These are phyloP conservation scores for Eumaeus atala DNA, from an alignment of 1,140 invertebrate genomes.

Conservation along the genomic window DNA sequence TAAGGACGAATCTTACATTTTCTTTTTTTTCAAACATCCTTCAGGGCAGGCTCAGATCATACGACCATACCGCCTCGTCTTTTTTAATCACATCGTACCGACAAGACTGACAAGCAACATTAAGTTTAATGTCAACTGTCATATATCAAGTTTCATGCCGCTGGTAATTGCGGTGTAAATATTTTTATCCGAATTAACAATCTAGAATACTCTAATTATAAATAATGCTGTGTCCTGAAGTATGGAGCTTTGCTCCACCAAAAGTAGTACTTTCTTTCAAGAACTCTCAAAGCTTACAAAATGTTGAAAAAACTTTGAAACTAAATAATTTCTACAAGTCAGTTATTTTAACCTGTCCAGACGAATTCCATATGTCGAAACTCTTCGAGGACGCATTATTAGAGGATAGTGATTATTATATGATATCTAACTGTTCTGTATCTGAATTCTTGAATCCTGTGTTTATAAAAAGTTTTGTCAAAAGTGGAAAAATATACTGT, in stretches of 20 bases:
- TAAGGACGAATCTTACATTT: too few species aligned
- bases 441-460: conserved; percentile 40
- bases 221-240: conserved; percentile 56
- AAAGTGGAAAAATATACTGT: conserved; percentile 46
- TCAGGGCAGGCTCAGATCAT: too few species aligned
- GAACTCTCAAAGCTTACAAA: conserved; percentile 29
- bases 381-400: conserved; percentile 39
- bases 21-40: too few species aligned
- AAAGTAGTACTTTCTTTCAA: conserved; percentile 38
- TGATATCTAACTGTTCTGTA: conserved; percentile 39
- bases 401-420: conserved; percentile 57
- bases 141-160: too few species aligned
- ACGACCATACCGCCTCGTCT: too few species aligned
- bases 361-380: conserved; percentile 40
- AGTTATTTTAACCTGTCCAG: conserved; percentile 52
- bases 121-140: too few species aligned
- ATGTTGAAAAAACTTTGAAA: conserved; percentile 28
- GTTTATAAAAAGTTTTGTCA: conserved; percentile 56
- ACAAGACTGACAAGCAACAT: too few species aligned
- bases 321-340: conserved; percentile 56
- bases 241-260: conserved; percentile 49
- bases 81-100: too few species aligned
- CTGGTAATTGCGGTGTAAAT: too few species aligned
- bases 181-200: too few species aligned
- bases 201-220: too few species aligned